Evolutionary conservation across 2,797 vertebrate species (phyloP).

Genomic region (Tokudaia muenninki): DNA sequence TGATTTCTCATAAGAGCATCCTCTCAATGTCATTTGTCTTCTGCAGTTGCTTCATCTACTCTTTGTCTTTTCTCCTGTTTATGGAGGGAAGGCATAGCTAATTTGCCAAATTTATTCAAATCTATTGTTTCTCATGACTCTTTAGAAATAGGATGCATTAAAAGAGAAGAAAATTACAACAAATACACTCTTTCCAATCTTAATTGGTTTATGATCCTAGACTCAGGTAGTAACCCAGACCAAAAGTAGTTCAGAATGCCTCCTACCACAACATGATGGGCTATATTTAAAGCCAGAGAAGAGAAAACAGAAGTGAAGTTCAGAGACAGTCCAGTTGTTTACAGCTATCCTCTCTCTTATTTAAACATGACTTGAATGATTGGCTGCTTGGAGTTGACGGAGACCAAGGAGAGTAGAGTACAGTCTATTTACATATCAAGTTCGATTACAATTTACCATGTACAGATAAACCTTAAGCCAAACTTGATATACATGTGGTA

Average conservation of each 20-base stretch:
- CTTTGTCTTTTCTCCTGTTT: not conserved
- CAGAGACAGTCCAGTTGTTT: not conserved
- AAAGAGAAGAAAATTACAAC: not conserved
- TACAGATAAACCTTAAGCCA: not conserved
- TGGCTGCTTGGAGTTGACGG: not conserved
- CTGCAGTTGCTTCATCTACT: not conserved
- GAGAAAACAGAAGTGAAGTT: not conserved
- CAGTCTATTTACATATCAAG: not conserved
- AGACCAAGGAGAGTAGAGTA: not conserved
- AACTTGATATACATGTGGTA: not conserved
- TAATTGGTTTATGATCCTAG: not conserved
- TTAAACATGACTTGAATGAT: not conserved
- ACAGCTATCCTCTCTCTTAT: not conserved
- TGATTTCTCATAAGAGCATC: not conserved
- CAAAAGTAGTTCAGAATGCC: not conserved
- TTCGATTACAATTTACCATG: not conserved
- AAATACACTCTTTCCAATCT: not conserved
- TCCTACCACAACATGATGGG: not conserved
- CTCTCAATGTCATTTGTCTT: not conserved
- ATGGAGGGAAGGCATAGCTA: not conserved
- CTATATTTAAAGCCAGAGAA: not conserved
- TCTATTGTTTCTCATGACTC: not conserved
- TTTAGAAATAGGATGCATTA: not conserved
- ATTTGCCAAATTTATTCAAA: not conserved
- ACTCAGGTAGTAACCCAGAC: not conserved